A percentile compares a stretch with the other conserved stretches of the same genome.
These are phyloP conservation scores for Palythoa grandis DNA, from an alignment of 92 coral and sea anemone genomes.

Conservation along the genomic window DNA sequence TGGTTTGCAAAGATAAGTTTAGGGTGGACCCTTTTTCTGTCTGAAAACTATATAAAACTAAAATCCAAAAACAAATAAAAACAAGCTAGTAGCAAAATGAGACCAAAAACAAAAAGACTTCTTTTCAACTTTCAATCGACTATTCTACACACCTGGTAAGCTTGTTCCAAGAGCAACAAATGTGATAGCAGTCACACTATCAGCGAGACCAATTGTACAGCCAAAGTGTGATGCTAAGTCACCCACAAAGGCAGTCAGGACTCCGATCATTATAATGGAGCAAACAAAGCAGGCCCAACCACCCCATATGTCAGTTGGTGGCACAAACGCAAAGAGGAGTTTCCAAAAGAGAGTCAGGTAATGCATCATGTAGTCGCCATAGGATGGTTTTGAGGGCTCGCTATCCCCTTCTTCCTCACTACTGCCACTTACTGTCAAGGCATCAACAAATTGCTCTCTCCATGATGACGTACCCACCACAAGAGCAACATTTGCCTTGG, in stretches of 20 bases:
- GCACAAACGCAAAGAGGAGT: constrained; percentile 90
- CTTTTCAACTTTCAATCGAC: background rate
- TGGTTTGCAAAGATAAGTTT: no score
- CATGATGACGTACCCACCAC: constrained; percentile 96
- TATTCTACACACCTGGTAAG: constrained; percentile 80
- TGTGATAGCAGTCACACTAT: constrained; percentile 97
- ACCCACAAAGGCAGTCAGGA: constrained; percentile 91
- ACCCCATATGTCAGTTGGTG: constrained; percentile 97
- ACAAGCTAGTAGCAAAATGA: background rate
- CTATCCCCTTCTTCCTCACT: constrained; percentile 80
- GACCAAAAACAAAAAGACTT: background rate
- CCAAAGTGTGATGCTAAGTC: constrained; percentile 98
- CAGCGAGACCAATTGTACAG: constrained; percentile 92
- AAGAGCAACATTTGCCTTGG: constrained; percentile 94
- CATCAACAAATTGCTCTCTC: constrained; percentile 98
- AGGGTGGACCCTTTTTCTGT: no score
- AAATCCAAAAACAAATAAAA: background rate
- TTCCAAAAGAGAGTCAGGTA: constrained; percentile 98
- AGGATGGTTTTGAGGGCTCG: constrained; percentile 87
- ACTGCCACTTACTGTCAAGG: constrained; percentile 93
- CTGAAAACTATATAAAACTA: no score
- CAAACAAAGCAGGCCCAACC: constrained; percentile 96
- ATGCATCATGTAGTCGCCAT: constrained; percentile 99
- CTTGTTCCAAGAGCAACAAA: constrained; percentile 99
- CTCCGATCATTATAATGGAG: constrained; percentile 88